phyloP scores from a whole-genome alignment of 2,113 vertebrate genomes.

The Microcebus tavaratra region DNA sequence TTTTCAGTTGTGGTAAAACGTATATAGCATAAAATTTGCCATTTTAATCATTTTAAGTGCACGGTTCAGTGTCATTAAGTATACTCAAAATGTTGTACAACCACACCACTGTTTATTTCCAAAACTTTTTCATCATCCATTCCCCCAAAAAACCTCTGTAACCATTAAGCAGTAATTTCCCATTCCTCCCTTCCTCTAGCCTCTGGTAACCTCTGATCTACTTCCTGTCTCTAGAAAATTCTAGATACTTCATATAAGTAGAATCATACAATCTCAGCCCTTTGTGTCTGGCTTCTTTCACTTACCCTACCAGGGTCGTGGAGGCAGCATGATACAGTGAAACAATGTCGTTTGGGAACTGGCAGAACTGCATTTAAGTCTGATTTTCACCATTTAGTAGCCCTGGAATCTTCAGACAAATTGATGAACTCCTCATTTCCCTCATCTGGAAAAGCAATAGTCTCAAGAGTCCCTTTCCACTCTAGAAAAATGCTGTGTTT shows the following conservation, averaged over 20 bases:
- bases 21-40: background rate
- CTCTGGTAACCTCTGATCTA: background rate
- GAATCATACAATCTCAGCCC: background rate
- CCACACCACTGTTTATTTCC: background rate
- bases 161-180: background rate
- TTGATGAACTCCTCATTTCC: background rate
- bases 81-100: background rate
- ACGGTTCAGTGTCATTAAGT: background rate
- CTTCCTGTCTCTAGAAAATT: background rate
- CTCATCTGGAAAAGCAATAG: conserved; percentile 23
- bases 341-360: background rate
- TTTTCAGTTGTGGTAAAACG: background rate
- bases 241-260: background rate
- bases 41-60: background rate
- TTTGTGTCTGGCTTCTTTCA: background rate
- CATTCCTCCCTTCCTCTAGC: background rate
- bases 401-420: background rate
- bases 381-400: background rate
- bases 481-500: background rate
- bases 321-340: background rate
- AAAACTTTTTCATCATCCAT: background rate
- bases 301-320: background rate
- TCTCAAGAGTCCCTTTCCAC: background rate
- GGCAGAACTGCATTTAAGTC: background rate
- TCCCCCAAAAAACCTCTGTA: background rate